Evolutionary conservation across 2,888 invertebrate genomes (phyloP), one percentile per base, ranked within the genome.

Genomic region (Eustalomyia histrio): DNA sequence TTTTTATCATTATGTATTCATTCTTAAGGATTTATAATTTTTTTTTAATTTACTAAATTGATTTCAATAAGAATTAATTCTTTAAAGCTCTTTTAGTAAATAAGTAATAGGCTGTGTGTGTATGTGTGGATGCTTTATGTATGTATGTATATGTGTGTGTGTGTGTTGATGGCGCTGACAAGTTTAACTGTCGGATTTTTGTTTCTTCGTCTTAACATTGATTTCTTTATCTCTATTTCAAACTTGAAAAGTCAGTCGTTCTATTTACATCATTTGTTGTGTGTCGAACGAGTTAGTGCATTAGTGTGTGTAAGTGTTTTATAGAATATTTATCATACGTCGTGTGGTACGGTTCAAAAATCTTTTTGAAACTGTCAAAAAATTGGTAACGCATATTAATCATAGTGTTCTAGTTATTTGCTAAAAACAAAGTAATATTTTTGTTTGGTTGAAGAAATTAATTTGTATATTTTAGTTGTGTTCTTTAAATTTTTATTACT

Each of bases 281-380:
- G 53, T 9, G 14, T 33, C 29, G 29, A 29, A 35, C 1, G 29
- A 12, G 16, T 29, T n/a, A n/a, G 52, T 58, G 58, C 29, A 43
- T 47, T 63, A 12, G 16, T 33, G 12, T 50, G 14, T 29, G 60
- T 35, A 24, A 47, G 52, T 10, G 39, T 57, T 3, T 17, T 21
- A 64, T 74, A 65, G n/a, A n/a, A n/a, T 64, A 68, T 80, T 73
- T 69, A 80, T 80, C 80, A 80, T 80, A 76, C 80, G 80, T 60
- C 39, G 50, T 76, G 71, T 67, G 60, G 80, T 76, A 35, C 73
- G 55, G 58, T 39, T 39, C 16, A 16, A n/a, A 16, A 69, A 50
- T 57, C 53, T 67, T 63, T 61, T 55, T 14, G 10, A 18, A 61
- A 65, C 55, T 76, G 73, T 64, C 68, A 68, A 63, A 63, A 72